phyloP scores from a whole-genome alignment of 2,113 vertebrate species.

The Naja naja region DNA sequence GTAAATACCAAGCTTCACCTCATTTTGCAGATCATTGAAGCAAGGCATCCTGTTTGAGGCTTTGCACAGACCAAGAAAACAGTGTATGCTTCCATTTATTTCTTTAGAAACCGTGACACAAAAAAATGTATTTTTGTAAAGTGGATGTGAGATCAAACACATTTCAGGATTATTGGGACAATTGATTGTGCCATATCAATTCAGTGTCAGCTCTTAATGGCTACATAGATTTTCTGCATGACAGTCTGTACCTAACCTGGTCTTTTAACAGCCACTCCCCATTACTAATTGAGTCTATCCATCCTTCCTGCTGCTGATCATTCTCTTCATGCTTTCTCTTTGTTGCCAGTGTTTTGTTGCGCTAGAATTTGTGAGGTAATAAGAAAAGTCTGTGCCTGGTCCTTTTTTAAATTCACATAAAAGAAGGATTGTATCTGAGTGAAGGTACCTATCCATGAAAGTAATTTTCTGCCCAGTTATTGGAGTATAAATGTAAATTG shows the following conservation, averaged over 20 bases:
- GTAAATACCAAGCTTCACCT: not conserved
- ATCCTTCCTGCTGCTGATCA: not conserved
- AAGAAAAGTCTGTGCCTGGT: not conserved
- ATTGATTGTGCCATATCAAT: not conserved
- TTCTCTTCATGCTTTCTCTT: not conserved
- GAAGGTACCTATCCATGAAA: not conserved
- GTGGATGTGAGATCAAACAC: not conserved
- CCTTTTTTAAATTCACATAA: not conserved
- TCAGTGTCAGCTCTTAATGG: not conserved
- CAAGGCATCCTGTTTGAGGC: not conserved
- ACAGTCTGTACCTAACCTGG: not conserved
- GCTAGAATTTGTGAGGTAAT: not conserved
- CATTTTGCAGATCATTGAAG: not conserved
- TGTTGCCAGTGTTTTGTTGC: not conserved
- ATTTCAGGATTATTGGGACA: not conserved
- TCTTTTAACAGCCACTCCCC: not conserved
- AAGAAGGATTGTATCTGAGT: not conserved
- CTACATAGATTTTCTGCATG: not conserved
- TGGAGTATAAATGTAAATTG: not conserved
- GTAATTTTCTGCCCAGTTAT: not conserved
- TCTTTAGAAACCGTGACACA: not conserved
- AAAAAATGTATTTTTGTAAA: not conserved
- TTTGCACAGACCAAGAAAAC: not conserved
- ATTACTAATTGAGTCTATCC: not conserved
- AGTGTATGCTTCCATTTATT: not conserved